Conservation (phyloP, 2,113 vertebrate genomes). For the Empidonax alnorum region DNA sequence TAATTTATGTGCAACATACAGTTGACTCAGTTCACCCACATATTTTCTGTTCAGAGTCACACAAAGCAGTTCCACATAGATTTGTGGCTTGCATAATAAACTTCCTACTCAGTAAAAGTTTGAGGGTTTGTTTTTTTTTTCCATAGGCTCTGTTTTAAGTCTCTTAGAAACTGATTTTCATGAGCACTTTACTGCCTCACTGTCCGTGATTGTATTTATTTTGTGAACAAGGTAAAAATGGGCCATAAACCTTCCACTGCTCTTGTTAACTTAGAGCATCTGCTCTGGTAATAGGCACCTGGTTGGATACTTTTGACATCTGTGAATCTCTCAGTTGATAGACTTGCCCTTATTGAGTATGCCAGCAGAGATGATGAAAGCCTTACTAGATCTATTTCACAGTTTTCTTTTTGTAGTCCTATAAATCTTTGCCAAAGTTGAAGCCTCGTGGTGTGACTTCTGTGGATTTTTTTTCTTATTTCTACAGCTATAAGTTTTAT, state of each 20-base stretch:
- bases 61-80: not conserved
- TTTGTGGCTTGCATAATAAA: not conserved
- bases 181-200: not conserved
- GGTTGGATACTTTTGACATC: constrained; percentile 38
- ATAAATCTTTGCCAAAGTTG: not conserved
- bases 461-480: not conserved
- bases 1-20: not conserved
- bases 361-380: not conserved
- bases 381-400: not conserved
- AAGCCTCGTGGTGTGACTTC: not conserved
- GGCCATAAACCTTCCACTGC: not conserved
- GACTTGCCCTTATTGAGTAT: not conserved
- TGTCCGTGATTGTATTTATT: not conserved
- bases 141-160: not conserved
- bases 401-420: not conserved
- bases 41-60: not conserved
- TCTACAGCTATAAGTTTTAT: not conserved
- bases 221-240: constrained; percentile 26
- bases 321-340: constrained; percentile 21
- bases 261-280: constrained; percentile 27
- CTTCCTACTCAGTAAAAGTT: not conserved
- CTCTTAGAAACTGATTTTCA: not conserved
- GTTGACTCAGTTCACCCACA: not conserved
- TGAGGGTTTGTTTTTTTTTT: not conserved
- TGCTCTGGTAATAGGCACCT: constrained; percentile 7